phyloP scores from a whole-genome alignment of 2,797 vertebrate genomes.

The Holocentrus rufus region DNA sequence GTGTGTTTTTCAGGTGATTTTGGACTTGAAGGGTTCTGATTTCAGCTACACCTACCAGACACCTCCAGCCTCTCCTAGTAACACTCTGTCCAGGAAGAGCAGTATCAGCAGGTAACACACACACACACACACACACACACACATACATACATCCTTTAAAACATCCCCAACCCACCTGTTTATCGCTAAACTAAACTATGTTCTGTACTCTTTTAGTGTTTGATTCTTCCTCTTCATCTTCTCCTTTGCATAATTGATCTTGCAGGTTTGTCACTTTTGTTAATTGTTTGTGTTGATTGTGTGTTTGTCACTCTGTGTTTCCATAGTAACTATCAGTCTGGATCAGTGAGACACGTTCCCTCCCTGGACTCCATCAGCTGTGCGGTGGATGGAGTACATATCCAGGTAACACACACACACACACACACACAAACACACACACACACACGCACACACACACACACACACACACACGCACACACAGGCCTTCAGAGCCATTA shows the following conservation, averaged over 20 bases:
- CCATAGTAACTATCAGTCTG: constrained; percentile 77
- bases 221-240: not conserved
- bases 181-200: not conserved
- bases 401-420: constrained; percentile 73
- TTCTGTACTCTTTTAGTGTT: not conserved
- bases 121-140: not conserved
- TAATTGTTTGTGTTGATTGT: not conserved
- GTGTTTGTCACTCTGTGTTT: not conserved
- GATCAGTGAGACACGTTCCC: constrained; percentile 84
- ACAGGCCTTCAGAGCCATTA: constrained; percentile 30
- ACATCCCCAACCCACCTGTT: no score
- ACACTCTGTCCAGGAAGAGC: constrained; percentile 85
- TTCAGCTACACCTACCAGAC: constrained; percentile 87
- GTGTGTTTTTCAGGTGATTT: constrained; percentile 80
- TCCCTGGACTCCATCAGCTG: constrained; percentile 87
- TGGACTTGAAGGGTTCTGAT: constrained; percentile 86
- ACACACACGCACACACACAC: not conserved
- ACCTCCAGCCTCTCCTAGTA: constrained; percentile 85
- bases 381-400: constrained; percentile 81
- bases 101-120: constrained; percentile 85
- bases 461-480: constrained; percentile 3
- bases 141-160: no score
- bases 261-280: no score
- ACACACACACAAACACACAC: constrained; percentile 40
- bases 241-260: not conserved